Evolutionary conservation across 2,797 vertebrate genomes (phyloP).

Genomic region (Thalassophryne amazonica): DNA sequence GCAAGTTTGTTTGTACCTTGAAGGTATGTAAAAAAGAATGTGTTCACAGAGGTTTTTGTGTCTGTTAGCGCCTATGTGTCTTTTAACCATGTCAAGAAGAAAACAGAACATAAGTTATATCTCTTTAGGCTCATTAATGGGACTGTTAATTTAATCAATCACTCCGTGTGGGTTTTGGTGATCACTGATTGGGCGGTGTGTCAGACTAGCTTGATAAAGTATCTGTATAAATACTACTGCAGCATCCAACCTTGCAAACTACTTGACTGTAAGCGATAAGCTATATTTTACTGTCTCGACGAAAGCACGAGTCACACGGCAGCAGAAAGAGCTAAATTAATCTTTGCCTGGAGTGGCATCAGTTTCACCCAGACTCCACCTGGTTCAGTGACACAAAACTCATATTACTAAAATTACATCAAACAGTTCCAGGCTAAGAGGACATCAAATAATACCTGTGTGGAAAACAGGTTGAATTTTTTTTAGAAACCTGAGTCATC

Average conservation of each 20-base stretch:
- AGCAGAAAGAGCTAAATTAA: constrained; percentile 4
- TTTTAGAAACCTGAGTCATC: constrained; percentile 50
- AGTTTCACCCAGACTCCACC: constrained; percentile 40
- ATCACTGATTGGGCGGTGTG: constrained; percentile 39
- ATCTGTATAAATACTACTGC: constrained; percentile 12
- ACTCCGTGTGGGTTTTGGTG: constrained; percentile 56
- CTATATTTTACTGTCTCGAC: neutral
- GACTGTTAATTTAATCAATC: constrained; percentile 43
- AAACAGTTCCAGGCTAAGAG: constrained; percentile 9
- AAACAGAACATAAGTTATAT: no score
- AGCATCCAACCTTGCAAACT: constrained; percentile 6
- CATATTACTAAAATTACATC: neutral
- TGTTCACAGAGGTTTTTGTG: no score
- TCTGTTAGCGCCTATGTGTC: no score
- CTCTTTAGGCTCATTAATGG: constrained; percentile 64
- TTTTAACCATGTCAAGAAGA: no score
- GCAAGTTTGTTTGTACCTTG: no score
- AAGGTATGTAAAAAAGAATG: no score
- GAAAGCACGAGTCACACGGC: constrained; percentile 12
- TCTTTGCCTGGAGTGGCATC: constrained; percentile 20
- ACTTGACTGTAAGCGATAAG: neutral
- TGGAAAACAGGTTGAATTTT: constrained; percentile 24
- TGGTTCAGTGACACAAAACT: constrained; percentile 9
- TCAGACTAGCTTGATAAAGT: constrained; percentile 24
- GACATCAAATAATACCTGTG: constrained; percentile 28